phyloP scores from a whole-genome alignment of 1,140 invertebrate species.

The Coenobita brevimanus region DNA sequence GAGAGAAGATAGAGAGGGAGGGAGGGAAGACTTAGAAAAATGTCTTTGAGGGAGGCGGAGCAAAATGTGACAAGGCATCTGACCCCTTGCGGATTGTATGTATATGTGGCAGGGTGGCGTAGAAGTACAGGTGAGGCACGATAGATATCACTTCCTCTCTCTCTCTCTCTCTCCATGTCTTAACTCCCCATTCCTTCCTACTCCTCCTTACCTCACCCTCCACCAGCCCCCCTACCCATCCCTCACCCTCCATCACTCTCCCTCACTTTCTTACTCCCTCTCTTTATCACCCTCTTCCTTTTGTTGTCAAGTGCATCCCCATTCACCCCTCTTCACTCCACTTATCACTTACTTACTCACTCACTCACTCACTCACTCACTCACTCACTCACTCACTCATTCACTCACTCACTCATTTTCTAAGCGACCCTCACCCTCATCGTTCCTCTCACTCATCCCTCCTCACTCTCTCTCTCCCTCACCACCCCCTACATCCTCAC shows the following conservation, averaged over 20 bases:
- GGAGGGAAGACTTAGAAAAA: neutral
- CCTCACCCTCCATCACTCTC: too few relatives aligned
- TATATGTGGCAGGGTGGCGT: neutral
- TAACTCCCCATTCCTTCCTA: constrained; percentile 6
- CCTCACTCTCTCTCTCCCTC: too few relatives aligned
- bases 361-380: neutral
- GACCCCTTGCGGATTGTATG: neutral
- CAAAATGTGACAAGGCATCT: neutral
- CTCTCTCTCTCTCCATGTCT: constrained; percentile 39
- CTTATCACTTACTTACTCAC: neutral
- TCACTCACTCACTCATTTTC: constrained; percentile 1
- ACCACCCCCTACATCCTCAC: too few relatives aligned
- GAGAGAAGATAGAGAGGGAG: too few relatives aligned
- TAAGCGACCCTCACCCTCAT: too few relatives aligned
- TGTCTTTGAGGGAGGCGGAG: neutral
- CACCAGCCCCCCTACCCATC: neutral
- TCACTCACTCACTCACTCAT: neutral
- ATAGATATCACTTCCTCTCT: neutral
- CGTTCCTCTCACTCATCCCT: too few relatives aligned
- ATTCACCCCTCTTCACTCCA: neutral
- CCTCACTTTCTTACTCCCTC: neutral
- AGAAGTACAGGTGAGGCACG: neutral
- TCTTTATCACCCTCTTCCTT: neutral
- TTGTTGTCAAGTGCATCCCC: neutral
- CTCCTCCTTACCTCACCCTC: constrained; percentile 9